Base-by-base conservation (phyloP, 2,113 vertebrate genomes). In the Festucalex cinctus region DNA sequence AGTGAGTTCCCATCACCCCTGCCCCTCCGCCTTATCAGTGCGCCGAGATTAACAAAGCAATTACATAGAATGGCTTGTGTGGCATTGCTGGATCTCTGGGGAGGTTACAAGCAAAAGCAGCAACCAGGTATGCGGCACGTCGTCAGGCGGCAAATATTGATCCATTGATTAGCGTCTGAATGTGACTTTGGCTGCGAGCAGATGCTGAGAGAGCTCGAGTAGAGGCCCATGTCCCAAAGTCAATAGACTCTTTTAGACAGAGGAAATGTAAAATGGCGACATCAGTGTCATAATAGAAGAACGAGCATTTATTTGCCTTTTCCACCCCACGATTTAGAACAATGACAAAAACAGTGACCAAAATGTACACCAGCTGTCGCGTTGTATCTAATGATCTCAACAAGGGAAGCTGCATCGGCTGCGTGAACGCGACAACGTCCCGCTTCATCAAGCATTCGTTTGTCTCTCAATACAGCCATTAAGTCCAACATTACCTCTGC, bases 81-180 rank as follows among this genome's bases (percentile, higher is more conserved):
- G 39, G 72, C 60, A 41, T 56, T 1, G 35, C 22, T 20, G 6
- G 70, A 65, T 70, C 58, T 79, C 67, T 79, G 69, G 81, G 79
- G 77, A 81, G 76, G 10, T 67, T 73, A 69, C 22, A 36, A n/a
- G 62, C 78, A 70, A 77, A 74, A 76, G 48, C 78, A 69, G 76
- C 61, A 68, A 74, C 68, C 51, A 0, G 82, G 76, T 22, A 41
- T 69, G 46, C 80, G 83, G 72, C 60, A 67, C 77, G 83, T 76
- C 56, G 74, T 82, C 75, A 46, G 67, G 51, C 63, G 16, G 78
- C 80, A 83, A 82, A 83, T 87, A 89, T 88, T 88, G 86, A 90
- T 88, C 75, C 46, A 79, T 83, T 85, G 84, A 88, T 90, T 84
- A 82, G 81, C 60, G 73, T 78, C 75, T 81, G 86, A 88, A 87